phyloP scores from a whole-genome alignment of 2,797 vertebrate genomes.

The Falco cherrug region DNA sequence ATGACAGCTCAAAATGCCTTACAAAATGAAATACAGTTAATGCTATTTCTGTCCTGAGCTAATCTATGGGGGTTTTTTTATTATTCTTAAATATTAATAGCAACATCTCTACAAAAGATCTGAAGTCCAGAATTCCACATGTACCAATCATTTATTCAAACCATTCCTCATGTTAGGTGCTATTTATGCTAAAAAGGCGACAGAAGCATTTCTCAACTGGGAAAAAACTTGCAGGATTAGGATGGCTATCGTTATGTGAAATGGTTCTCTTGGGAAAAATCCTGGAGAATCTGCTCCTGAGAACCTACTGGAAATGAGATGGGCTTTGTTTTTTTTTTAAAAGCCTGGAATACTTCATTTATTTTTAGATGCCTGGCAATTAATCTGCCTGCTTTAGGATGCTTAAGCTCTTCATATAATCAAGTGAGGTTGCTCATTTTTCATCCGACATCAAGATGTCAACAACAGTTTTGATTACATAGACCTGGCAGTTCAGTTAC shows the following conservation, averaged over 20 bases:
- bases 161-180: neutral
- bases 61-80: neutral
- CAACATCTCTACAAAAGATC: neutral
- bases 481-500: neutral
- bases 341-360: constrained; percentile 11
- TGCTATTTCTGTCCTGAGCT: constrained; percentile 44
- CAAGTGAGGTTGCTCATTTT: neutral
- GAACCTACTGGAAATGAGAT: neutral
- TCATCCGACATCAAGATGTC: neutral
- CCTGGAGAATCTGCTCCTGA: neutral
- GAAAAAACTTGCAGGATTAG: neutral
- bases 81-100: constrained; percentile 43
- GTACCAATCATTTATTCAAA: neutral
- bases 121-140: neutral
- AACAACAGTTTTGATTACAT: neutral
- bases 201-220: neutral
- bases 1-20: constrained; percentile 44
- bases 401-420: neutral
- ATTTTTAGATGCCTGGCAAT: constrained; percentile 48
- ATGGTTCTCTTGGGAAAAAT: constrained; percentile 30
- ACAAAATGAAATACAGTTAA: constrained; percentile 28
- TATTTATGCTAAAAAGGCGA: neutral
- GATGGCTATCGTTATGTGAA: neutral
- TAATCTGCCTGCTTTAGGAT: neutral
- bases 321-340: neutral